phyloP scores from a whole-genome alignment of 1,140 invertebrate species.

The Pristionchus pacificus region DNA sequence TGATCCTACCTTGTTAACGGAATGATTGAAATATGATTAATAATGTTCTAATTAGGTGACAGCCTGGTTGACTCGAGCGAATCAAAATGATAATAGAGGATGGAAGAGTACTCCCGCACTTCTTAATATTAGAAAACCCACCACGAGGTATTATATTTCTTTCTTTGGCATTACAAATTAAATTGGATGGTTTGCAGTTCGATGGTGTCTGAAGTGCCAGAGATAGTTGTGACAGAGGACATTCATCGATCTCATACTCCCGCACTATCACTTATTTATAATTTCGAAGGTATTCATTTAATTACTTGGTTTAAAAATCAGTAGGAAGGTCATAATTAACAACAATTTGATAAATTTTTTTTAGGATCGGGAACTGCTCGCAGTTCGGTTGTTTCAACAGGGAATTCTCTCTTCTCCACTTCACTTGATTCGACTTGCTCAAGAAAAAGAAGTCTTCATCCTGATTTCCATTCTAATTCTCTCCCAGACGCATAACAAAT shows the following conservation, averaged over 20 bases:
- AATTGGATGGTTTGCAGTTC: not conserved
- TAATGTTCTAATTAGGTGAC: slow-evolving; percentile 15
- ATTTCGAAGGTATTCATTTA: slow-evolving; percentile 16
- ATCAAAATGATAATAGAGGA: not conserved
- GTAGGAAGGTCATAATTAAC: not conserved
- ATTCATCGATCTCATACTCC: slow-evolving; percentile 17
- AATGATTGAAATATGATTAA: no score
- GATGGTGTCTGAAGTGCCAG: slow-evolving; percentile 27
- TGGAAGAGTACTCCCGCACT: slow-evolving; percentile 18
- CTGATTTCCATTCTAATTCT: no score
- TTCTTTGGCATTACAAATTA: not conserved
- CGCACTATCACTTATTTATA: slow-evolving; percentile 25
- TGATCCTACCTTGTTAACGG: no score
- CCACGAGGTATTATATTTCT: not conserved
- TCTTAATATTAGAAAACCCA: slow-evolving; percentile 8
- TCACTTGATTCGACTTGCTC: not conserved
- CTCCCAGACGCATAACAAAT: no score
- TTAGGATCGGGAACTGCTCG: no score
- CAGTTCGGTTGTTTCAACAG: not conserved
- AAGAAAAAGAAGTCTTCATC: not conserved
- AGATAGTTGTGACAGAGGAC: slow-evolving; percentile 29
- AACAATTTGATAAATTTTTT: no score
- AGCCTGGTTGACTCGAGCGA: slow-evolving; percentile 15
- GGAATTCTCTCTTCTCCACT: not conserved
- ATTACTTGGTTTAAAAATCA: not conserved